Evolutionary conservation across 2,113 vertebrate genomes (phyloP), one percentile per base, ranked within the genome.

Genomic region (Cygnus atratus): DNA sequence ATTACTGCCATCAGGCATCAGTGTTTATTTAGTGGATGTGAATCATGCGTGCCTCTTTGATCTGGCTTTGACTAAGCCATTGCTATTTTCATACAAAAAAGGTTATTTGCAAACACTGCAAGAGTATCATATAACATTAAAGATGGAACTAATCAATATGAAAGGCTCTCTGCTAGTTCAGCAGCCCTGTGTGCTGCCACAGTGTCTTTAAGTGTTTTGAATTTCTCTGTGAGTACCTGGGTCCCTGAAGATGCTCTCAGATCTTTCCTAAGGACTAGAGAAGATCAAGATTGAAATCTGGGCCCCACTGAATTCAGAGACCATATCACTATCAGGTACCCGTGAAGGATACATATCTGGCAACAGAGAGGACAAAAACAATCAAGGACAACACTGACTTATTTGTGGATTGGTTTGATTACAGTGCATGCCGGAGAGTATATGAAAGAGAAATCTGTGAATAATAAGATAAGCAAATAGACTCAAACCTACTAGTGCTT

Each of bases 1-100:
- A 98, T 98, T 98, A 98, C 98, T 98, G 98, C 98, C 98, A 98
- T 97, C 96, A 97, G 97, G 95, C 97, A 98, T 98, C 97, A 98
- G 97, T 97, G 97, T 98, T 98, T 98, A 98, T 98, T 98, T 98
- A 98, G 97, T 97, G 96, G 94, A 98, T 98, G 97, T 97, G 98
- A 98, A 96, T 98, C 97, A 97, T 93, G 96, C 67, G 31, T 95
- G 97, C 94, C 88, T 97, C 97, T 98, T 98, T 98, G 98, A 98
- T 98, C 96, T 95, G 97, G 93, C 97, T 98, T 97, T 97, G 97
- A 98, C 97, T 98, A 97, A 98, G 97, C 97, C 92, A 75, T 96
- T 97, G 97, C 97, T 97, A 95, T 98, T 97, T 98, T 98, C 97
- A 96, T 98, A 97, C 96, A 97, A 97, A 98, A 93, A 97, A 97